Evolutionary conservation across 2,797 vertebrate species (phyloP).

Genomic region (Eulemur coronatus): DNA sequence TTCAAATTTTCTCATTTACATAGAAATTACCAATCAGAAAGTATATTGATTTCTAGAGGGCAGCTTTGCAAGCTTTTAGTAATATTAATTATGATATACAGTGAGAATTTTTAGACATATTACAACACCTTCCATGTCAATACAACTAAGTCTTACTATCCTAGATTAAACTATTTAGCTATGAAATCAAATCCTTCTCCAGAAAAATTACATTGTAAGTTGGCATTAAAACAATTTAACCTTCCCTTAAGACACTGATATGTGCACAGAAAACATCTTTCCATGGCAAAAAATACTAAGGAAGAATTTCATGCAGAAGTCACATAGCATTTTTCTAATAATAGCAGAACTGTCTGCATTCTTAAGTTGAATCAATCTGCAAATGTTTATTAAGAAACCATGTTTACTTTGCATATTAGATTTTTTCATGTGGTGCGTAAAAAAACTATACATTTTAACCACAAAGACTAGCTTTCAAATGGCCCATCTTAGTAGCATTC

Average conservation of each 20-base stretch:
- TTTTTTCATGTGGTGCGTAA: not conserved
- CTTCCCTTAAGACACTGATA: not conserved
- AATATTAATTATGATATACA: not conserved
- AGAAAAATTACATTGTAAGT: constrained; percentile 31
- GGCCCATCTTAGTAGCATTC: not conserved
- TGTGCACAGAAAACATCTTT: not conserved
- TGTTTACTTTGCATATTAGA: not conserved
- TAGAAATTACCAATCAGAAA: not conserved
- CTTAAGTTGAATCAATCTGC: not conserved
- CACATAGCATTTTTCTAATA: not conserved
- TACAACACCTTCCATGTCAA: not conserved
- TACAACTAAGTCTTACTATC: not conserved
- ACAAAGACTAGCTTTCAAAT: not conserved
- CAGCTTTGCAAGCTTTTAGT: not conserved
- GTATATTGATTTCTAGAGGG: not conserved
- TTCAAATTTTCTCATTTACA: constrained; percentile 37
- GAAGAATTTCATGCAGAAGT: not conserved
- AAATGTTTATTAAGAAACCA: not conserved
- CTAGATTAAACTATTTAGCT: constrained; percentile 30
- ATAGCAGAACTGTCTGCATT: not conserved
- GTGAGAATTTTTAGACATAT: not conserved
- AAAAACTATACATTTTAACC: not conserved
- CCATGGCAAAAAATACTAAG: not conserved
- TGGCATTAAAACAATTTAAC: constrained; percentile 37
- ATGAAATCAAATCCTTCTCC: constrained; percentile 54